phyloP scores from a whole-genome alignment of 2,797 vertebrate genomes.

The Zalophus californianus region DNA sequence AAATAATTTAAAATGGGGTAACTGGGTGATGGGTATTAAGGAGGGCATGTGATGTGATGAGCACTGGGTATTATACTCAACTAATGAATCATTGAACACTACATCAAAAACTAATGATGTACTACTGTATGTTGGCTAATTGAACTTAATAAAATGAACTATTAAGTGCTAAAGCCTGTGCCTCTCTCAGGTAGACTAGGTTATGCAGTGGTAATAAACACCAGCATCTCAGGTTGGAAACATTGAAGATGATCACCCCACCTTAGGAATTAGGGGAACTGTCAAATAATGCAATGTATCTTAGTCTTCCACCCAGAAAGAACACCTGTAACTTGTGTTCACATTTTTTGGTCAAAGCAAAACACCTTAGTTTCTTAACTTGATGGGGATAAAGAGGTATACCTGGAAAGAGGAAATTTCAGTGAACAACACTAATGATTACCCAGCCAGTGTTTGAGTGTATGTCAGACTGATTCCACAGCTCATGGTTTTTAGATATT shows the following conservation, averaged over 20 bases:
- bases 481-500: neutral
- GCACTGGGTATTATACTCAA: too few relatives aligned
- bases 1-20: neutral
- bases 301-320: neutral
- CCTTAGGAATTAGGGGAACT: neutral
- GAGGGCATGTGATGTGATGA: too few relatives aligned
- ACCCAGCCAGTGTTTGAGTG: neutral
- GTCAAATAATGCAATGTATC: neutral
- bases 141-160: neutral
- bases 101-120: too few relatives aligned
- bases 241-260: neutral
- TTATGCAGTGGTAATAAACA: neutral
- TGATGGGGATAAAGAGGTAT: neutral
- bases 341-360: neutral
- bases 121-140: too few relatives aligned
- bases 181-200: neutral
- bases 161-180: neutral
- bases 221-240: neutral
- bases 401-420: neutral
- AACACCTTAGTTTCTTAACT: neutral
- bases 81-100: too few relatives aligned
- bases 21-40: too few relatives aligned
- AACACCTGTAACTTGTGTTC: neutral
- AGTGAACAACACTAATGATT: neutral
- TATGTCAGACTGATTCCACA: neutral